Evolutionary conservation across 2,113 vertebrate genomes (phyloP).

Genomic region (Ochotona curzoniae): DNA sequence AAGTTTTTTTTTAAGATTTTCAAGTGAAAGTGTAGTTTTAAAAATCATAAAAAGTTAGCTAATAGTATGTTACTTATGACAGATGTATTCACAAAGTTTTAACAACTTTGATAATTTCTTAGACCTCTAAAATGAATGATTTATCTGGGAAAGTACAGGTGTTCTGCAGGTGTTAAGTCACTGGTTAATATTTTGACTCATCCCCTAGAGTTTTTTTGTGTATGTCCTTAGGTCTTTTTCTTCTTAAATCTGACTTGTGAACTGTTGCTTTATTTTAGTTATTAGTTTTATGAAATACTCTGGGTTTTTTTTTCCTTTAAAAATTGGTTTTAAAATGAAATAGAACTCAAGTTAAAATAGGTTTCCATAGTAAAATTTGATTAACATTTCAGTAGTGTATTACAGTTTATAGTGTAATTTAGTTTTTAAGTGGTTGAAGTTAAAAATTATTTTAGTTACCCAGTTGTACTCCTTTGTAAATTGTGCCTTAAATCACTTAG

Average conservation of each 20-base stretch:
- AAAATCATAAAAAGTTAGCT: background rate
- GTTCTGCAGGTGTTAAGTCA: slow-evolving; percentile 26
- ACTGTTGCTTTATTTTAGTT: background rate
- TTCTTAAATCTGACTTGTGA: slow-evolving; percentile 39
- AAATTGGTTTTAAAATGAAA: slow-evolving; percentile 61
- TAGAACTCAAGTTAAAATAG: slow-evolving; percentile 41
- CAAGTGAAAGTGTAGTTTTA: background rate
- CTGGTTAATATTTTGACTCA: background rate
- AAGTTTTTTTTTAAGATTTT: slow-evolving; percentile 13
- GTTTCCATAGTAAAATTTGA: slow-evolving; percentile 43
- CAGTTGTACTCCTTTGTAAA: background rate
- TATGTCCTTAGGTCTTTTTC: background rate
- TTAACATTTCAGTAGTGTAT: background rate
- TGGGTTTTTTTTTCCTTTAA: slow-evolving; percentile 11
- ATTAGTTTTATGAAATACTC: slow-evolving; percentile 18
- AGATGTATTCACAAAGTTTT: slow-evolving; percentile 12
- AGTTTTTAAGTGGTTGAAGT: slow-evolving; percentile 18
- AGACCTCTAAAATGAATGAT: background rate
- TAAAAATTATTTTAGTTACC: slow-evolving; percentile 4
- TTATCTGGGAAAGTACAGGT: background rate
- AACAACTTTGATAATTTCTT: background rate
- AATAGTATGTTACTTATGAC: background rate
- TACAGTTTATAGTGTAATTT: slow-evolving; percentile 24
- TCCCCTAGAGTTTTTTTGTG: background rate
- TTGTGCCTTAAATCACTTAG: background rate